Percentiles rank a stretch among this genome's conserved stretches.
These are phyloP conservation scores for Gadopsis bispinosus DNA, from an alignment of 2,797 vertebrate genomes.

Conservation along the genomic window DNA sequence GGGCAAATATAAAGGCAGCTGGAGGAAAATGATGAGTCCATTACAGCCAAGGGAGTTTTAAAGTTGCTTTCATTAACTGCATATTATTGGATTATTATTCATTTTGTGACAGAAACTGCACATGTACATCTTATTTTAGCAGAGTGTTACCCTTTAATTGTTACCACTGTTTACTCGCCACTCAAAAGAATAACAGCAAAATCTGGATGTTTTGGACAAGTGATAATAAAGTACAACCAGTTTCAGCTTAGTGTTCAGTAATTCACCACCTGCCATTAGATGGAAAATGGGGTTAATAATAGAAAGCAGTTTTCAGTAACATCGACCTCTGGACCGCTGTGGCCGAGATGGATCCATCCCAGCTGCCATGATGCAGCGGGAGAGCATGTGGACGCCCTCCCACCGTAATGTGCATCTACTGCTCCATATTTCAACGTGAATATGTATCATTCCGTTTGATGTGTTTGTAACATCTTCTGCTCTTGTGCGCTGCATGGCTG, in stretches of 20 bases:
- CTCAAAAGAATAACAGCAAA: too few relatives aligned
- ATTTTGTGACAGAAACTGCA: background rate
- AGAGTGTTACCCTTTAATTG: too few relatives aligned
- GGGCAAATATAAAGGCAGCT: background rate
- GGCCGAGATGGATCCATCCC: background rate
- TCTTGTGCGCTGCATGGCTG: constrained; percentile 69
- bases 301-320: background rate
- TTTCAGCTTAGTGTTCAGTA: too few relatives aligned
- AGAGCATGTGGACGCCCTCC: too few relatives aligned
- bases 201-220: too few relatives aligned
- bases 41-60: background rate
- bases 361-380: constrained; percentile 7
- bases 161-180: too few relatives aligned
- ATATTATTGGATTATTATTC: background rate
- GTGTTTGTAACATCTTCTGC: background rate
- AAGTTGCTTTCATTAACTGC: background rate
- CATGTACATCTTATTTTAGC: too few relatives aligned
- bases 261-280: background rate
- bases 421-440: background rate
- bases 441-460: background rate
- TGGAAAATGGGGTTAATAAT: background rate
- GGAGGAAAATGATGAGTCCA: background rate
- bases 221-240: too few relatives aligned
- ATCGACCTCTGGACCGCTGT: background rate
- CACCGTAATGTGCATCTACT: background rate